Evolutionary conservation across 1,140 invertebrate genomes (phyloP).

Genomic region (Archivesica marissinica): DNA sequence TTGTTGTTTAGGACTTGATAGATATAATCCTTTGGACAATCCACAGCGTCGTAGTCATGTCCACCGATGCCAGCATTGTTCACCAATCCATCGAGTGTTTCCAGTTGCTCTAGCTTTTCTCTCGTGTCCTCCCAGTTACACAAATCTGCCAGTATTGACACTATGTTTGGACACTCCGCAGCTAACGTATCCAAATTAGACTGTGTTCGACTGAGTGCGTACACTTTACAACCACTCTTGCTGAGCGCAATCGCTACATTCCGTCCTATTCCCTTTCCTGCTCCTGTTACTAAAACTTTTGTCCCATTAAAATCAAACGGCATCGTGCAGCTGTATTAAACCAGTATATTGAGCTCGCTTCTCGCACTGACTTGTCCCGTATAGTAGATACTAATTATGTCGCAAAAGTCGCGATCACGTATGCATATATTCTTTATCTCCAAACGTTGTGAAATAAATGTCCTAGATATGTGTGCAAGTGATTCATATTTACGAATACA

Average conservation of each 20-base stretch:
- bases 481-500: too few relatives aligned
- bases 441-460: neutral
- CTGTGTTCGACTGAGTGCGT: constrained; percentile 47
- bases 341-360: too few relatives aligned
- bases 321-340: too few relatives aligned
- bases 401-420: neutral
- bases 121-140: constrained; percentile 90
- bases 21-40: constrained; percentile 15
- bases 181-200: neutral
- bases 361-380: neutral
- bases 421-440: neutral
- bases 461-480: too few relatives aligned
- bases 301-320: constrained; percentile 22
- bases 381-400: neutral
- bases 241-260: neutral
- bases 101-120: constrained; percentile 85
- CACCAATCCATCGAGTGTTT: constrained; percentile 89
- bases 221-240: constrained; percentile 33
- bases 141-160: constrained; percentile 89
- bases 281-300: constrained; percentile 50
- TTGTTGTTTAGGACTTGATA: constrained; percentile 9
- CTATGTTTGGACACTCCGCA: constrained; percentile 84
- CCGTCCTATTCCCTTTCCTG: constrained; percentile 48
- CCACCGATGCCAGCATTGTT: constrained; percentile 87
- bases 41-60: neutral